Percentiles rank a stretch among this genome's conserved stretches.
phyloP scores from a whole-genome alignment of 2,797 vertebrate genomes.

The Merluccius polli region DNA sequence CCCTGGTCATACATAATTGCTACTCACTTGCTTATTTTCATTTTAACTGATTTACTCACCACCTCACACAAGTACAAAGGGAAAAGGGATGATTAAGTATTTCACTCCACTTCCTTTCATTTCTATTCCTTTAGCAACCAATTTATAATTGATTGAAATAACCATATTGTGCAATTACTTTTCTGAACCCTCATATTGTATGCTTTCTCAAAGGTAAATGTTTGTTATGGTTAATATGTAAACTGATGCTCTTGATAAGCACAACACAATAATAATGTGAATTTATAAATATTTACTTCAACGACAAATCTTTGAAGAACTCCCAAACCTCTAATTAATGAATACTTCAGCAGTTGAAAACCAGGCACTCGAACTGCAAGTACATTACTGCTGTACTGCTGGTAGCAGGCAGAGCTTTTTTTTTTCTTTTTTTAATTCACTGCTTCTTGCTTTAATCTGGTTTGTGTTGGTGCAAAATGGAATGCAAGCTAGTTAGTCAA shows the following conservation, averaged over 20 bases:
- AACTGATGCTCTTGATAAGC: neutral
- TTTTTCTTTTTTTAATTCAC: too few relatives aligned
- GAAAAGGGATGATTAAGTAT: neutral
- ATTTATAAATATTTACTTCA: too few relatives aligned
- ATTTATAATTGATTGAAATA: neutral
- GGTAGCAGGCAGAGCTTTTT: too few relatives aligned
- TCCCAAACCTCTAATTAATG: too few relatives aligned
- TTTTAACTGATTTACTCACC: neutral
- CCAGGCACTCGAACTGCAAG: too few relatives aligned
- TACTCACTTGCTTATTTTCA: neutral
- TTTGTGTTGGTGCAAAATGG: too few relatives aligned
- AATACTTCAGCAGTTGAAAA: too few relatives aligned
- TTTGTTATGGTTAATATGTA: neutral
- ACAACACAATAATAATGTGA: neutral
- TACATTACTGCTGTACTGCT: too few relatives aligned
- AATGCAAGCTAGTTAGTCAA: too few relatives aligned
- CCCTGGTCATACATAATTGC: neutral
- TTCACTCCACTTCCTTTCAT: neutral
- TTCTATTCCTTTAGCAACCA: neutral
- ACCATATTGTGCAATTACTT: neutral
- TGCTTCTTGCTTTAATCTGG: too few relatives aligned
- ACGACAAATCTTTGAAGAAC: too few relatives aligned
- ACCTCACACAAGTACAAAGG: neutral
- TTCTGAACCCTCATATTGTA: neutral
- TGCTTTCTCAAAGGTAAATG: neutral